Base-by-base conservation (phyloP, 2,113 vertebrate genomes). In the Lepus timidus region DNA sequence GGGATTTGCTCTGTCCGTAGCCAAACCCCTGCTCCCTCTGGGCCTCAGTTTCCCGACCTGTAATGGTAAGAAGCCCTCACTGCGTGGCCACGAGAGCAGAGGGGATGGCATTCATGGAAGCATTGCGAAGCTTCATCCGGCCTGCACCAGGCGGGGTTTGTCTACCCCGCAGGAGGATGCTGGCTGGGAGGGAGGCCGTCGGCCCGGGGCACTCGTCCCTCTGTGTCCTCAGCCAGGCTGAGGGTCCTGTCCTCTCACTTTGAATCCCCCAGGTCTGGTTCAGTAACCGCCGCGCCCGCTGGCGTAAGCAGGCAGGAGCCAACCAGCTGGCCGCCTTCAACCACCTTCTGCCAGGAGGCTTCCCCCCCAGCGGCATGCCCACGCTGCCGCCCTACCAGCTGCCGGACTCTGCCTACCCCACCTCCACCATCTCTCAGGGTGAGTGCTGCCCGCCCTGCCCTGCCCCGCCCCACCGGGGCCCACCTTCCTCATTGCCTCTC, bases 271-370 rank as follows among this genome's bases (percentile, higher is more conserved):
- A 99, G 99, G 99, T 99, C 94, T 99, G 99, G 99, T 99, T 99
- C 98, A 99, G 99, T 96, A 99, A 99, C 98, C 98, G 99, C 49
- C 97, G 99, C 8, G 99, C 99, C 23, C 98, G 99, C 36, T 99
- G 99, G 99, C 99, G 99, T 93, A 99, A 99, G 96, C 99, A 99
- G 97, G 99, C 99, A 0, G 99, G 99, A 49, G 99, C 99, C 27
- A 99, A 99, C 98, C 99, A 99, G 95, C 98, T 99, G n/a, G 99
- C 99, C 0, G 99, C 99, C 0, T 99, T 99, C 98, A 99, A 99
- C 97, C 99, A 99, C 98, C 98, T 99, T 93, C 98, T 99, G 86
- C 99, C 99, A 0, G 99, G 99, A 91, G 99, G 99, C 29, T 99
- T 99, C 97, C 99, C 99, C 0, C 99, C 99, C 0, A 98, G 99